Evolutionary conservation across 2,113 vertebrate genomes (phyloP), one percentile per base, ranked within the genome.

Genomic region (Epinephelus fuscoguttatus): DNA sequence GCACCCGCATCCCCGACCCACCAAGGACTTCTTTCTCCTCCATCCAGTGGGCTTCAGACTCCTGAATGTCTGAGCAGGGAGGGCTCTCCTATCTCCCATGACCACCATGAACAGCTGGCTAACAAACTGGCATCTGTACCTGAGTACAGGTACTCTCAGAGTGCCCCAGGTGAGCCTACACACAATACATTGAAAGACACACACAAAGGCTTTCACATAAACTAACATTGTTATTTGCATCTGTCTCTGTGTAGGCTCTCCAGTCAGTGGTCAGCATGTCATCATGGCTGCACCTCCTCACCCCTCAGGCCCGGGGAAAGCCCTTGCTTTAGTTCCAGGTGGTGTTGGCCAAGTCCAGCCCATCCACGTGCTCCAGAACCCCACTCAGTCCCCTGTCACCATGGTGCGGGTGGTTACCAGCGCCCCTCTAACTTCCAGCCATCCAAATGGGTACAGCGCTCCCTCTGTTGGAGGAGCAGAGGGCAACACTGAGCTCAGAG

Each of bases 1-100:
- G 98, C 98, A 53, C 98, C 98, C 3, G 97, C 98, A 4, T 99
- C 98, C 13, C 98, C 98, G 17, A 99, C 97, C 69, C 98, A 99
- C 89, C 97, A 97, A 17, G 98, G 98, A 86, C 96, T 99, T 63
- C 96, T 99, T 88, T 99, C 98, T 66, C 97, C 97, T 30, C 95
- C 96, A 67, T 97, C 98, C 72, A 98, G 97, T 45, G 97, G 97
- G 89, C 95, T 99, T 75, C 98, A 99, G 96, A 99, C 98, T 50
- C 98, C 98, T 9, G 98, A 99, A 91, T 97, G 97, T 94, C 94
- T 99, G 81, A 99, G 98, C 37, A 95, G 98, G 82, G 98, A 99
- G 89, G 98, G 98, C 79, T 99, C 98, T 1, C 98, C 98, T 21
- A 92, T 98, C 93, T 95, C 98, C 25, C 97, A 98, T 0, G 98